Conservation (phyloP, 2,113 vertebrate genomes). For the Colistium nudipinnis region DNA sequence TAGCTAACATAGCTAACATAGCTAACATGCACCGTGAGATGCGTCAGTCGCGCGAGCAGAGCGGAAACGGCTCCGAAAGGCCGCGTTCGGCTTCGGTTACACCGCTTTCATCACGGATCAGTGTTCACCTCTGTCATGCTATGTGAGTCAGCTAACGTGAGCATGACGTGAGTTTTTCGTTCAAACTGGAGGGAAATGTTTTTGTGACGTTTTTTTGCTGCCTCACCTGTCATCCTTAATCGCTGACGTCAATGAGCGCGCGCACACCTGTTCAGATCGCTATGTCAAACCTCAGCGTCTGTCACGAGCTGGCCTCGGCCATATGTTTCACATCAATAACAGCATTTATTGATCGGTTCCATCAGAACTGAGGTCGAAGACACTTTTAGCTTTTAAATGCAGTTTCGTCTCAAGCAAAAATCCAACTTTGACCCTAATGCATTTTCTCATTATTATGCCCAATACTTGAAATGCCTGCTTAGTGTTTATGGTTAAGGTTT, state of each 20-base stretch:
- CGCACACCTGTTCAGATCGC: constrained; percentile 12
- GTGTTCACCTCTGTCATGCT: neutral
- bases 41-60: neutral
- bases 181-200: too few relatives aligned
- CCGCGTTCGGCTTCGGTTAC: neutral
- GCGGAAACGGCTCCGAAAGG: neutral
- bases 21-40: neutral
- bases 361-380: too few relatives aligned
- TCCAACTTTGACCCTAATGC: too few relatives aligned
- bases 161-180: too few relatives aligned
- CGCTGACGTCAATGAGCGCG: constrained; percentile 30
- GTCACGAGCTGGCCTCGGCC: neutral
- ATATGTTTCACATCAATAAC: neutral
- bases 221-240: neutral
- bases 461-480: too few relatives aligned
- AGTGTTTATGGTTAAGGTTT: too few relatives aligned
- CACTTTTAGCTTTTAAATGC: too few relatives aligned
- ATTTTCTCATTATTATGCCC: too few relatives aligned
- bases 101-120: neutral
- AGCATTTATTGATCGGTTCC: neutral
- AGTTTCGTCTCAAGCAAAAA: too few relatives aligned
- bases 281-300: neutral
- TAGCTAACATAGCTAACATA: neutral
- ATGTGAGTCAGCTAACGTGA: constrained; percentile 29
- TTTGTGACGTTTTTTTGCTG: neutral